These are phyloP conservation scores for Diplogasteroides magnus DNA, from an alignment of 1,140 invertebrate genomes.

Conservation along the genomic window DNA sequence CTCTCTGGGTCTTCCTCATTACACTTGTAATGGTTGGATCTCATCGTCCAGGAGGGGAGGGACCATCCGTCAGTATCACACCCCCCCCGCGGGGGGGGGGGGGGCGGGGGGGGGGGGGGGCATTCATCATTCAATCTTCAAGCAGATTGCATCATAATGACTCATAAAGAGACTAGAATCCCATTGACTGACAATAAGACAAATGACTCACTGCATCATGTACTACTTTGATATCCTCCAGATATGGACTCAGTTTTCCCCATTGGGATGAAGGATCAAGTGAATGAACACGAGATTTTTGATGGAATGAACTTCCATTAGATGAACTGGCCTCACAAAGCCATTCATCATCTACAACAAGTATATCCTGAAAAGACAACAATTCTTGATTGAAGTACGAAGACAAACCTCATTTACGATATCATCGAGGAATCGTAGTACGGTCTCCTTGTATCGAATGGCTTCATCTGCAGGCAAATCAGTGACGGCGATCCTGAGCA, in stretches of 20 bases:
- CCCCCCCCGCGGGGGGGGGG: not conserved
- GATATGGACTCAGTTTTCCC: not conserved
- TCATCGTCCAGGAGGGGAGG: no score
- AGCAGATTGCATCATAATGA: not conserved
- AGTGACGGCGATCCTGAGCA: not conserved
- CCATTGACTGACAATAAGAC: not conserved
- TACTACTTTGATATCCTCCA: not conserved
- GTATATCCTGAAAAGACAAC: no score
- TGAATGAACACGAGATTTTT: no score
- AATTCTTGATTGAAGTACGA: no score
- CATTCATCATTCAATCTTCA: constrained; percentile 3
- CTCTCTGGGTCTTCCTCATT: no score
- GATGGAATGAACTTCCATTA: no score
- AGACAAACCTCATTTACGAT: not conserved
- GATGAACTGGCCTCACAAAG: no score
- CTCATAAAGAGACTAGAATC: no score
- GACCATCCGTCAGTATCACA: no score
- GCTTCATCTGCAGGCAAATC: not conserved
- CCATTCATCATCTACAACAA: no score
- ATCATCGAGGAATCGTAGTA: not conserved
- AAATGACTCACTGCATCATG: not conserved
- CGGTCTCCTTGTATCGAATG: not conserved
- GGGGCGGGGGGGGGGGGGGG: not conserved
- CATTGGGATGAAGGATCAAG: not conserved
- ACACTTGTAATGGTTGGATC: no score